phyloP scores from a whole-genome alignment of 2,888 invertebrate genomes.

The Allophyes oxyacanthae region DNA sequence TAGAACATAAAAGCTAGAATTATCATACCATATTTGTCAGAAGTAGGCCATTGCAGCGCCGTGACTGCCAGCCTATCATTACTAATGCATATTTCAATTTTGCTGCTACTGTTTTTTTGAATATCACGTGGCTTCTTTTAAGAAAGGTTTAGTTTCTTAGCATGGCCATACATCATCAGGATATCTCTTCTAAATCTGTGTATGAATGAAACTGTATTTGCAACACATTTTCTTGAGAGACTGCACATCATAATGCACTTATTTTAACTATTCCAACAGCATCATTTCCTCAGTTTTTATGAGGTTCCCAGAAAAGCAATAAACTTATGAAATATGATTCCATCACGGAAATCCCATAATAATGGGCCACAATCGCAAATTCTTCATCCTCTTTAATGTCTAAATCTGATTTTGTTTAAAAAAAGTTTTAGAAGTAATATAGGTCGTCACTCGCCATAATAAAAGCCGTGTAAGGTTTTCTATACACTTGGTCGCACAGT shows the following conservation, averaged over 20 bases:
- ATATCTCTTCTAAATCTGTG: too few relatives aligned
- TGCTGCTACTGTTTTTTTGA: slow-evolving; percentile 1
- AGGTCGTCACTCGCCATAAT: slow-evolving; percentile 29
- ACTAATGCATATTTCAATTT: slow-evolving; percentile 40
- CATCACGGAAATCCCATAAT: slow-evolving; percentile 37
- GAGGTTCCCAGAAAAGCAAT: slow-evolving; percentile 12
- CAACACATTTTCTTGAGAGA: too few relatives aligned
- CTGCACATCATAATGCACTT: too few relatives aligned
- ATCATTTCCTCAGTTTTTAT: slow-evolving; percentile 4
- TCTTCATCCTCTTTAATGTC: slow-evolving; percentile 13
- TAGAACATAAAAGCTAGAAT: too few relatives aligned
- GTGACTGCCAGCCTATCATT: slow-evolving; percentile 16
- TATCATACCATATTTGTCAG: too few relatives aligned
- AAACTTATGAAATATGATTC: slow-evolving; percentile 2
- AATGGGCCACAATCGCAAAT: slow-evolving; percentile 10
- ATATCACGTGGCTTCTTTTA: slow-evolving; percentile 1
- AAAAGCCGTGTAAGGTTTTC: slow-evolving; percentile 53
- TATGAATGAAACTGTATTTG: too few relatives aligned
- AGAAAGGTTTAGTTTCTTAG: background rate
- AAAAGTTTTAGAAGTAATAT: slow-evolving; percentile 31
- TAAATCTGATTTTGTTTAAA: slow-evolving; percentile 6
- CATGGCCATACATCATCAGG: too few relatives aligned
- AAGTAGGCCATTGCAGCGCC: too few relatives aligned
- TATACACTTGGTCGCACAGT: slow-evolving; percentile 34
- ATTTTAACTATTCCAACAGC: background rate